Percentiles rank a stretch among this genome's conserved stretches.
These are phyloP conservation scores for Loripinus fragilis DNA, from an alignment of 2,888 invertebrate species.

Conservation along the genomic window DNA sequence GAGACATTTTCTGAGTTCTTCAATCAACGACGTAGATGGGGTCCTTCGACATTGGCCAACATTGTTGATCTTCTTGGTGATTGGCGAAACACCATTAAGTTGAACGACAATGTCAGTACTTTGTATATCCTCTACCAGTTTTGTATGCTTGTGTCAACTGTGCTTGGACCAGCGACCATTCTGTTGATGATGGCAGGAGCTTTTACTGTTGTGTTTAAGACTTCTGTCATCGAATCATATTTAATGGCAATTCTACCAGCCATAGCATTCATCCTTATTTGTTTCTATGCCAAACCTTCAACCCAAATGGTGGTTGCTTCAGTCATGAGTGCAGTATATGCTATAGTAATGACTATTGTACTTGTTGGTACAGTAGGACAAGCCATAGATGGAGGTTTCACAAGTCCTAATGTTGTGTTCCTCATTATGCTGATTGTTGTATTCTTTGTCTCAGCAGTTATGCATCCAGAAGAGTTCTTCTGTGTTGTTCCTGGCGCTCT, in stretches of 20 bases:
- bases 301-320: constrained; percentile 88
- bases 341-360: constrained; percentile 99
- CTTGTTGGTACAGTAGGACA: constrained; percentile 99
- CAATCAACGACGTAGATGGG: constrained; percentile 99
- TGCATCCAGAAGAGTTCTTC: constrained; percentile 93
- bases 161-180: constrained; percentile 78
- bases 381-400: constrained; percentile 95
- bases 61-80: constrained; percentile 92
- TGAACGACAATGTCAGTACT: constrained; percentile 78
- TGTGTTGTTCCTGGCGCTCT: constrained; percentile 88
- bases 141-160: constrained; percentile 71
- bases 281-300: constrained; percentile 95
- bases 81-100: constrained; percentile 73
- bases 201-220: constrained; percentile 98
- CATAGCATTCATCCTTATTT: constrained; percentile 94
- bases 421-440: constrained; percentile 89
- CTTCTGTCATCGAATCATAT: constrained; percentile 98
- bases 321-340: constrained; percentile 91
- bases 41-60: constrained; percentile 99
- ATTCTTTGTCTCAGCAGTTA: constrained; percentile 98
- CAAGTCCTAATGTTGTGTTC: constrained; percentile 76
- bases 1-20: constrained; percentile 90
- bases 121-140: constrained; percentile 78
- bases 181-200: constrained; percentile 97
- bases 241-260: constrained; percentile 97